Base-by-base conservation (phyloP, 1,140 invertebrate genomes). In the Drosophila ironensis region DNA sequence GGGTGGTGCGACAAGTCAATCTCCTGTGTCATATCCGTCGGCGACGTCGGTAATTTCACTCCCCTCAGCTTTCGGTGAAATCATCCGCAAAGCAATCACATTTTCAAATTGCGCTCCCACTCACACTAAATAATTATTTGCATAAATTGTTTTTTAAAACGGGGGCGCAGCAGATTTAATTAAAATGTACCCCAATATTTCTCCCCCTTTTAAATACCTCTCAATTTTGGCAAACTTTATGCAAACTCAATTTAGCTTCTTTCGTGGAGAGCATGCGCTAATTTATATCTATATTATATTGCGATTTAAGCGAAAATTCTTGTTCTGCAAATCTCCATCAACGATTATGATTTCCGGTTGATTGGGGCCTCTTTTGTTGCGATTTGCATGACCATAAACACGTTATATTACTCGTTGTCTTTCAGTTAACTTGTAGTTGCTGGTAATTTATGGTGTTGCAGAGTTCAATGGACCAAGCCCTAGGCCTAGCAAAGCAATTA, bases 11-110 rank as follows among this genome's bases (percentile, higher is more conserved):
- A 45, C 71, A 80, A 66, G 54, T 72, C 78, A 82, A 60, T 82
- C 78, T 82, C 78, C 78, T 84, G 78, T 77, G 51, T 73, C 72
- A 84, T 84, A 77, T 82, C 77, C 78, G 77, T 56, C 53, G 28
- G 41, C 44, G 44, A 17, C 56, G 25, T 38, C 44, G 60, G 20
- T 12, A 12, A 12, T 16, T 52, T 63, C 35, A 28, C 0, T 11
- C 12, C 37, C 24, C 56, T 47, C 11, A 17, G 11, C 12, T 6
- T 20, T 37, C n/a, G 28, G 57, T 16, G 17, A 27, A 45, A 35
- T 60, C 53, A 59, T 12, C 24, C 30, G 24, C 19, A 47, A 63
- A 28, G 27, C 68, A 51, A 78, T 73, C 68, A 12, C 45, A 69
- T 50, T 78, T 48, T 56, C 6, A 59, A 53, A 59, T 59, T 37